Conservation (phyloP, 2,113 vertebrate species). For the Salvelinus sp. region DNA sequence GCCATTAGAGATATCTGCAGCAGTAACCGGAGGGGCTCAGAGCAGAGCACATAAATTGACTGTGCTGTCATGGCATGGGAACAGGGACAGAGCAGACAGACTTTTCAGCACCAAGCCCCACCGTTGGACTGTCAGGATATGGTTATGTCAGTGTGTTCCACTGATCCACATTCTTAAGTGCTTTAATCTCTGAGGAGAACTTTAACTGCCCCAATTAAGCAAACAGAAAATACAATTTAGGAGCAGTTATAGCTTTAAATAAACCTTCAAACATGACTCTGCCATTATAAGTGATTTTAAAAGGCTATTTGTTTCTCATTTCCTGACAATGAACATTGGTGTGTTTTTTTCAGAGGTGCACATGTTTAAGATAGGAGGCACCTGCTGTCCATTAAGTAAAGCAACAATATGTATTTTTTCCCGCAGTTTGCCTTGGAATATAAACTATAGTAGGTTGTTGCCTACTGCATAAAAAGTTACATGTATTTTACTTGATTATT, state of each 20-base stretch:
- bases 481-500: background rate
- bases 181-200: background rate
- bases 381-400: slow-evolving; percentile 17
- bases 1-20: background rate
- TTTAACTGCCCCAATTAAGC: background rate
- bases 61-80: too few relatives aligned
- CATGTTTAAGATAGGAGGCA: slow-evolving; percentile 40
- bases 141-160: background rate
- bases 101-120: too few relatives aligned
- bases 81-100: too few relatives aligned
- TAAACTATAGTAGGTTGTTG: background rate
- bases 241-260: slow-evolving; percentile 6
- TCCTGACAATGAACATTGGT: background rate
- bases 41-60: too few relatives aligned
- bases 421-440: background rate
- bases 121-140: background rate
- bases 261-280: background rate
- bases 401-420: slow-evolving; percentile 1
- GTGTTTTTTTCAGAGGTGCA: slow-evolving; percentile 13
- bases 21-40: background rate
- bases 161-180: background rate
- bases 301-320: slow-evolving; percentile 6
- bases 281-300: slow-evolving; percentile 5
- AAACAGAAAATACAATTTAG: background rate
- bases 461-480: background rate